Percentiles rank a stretch among this genome's conserved stretches.
Conservation (phyloP, 2,888 invertebrate species). For the Drosophila infuscata region DNA sequence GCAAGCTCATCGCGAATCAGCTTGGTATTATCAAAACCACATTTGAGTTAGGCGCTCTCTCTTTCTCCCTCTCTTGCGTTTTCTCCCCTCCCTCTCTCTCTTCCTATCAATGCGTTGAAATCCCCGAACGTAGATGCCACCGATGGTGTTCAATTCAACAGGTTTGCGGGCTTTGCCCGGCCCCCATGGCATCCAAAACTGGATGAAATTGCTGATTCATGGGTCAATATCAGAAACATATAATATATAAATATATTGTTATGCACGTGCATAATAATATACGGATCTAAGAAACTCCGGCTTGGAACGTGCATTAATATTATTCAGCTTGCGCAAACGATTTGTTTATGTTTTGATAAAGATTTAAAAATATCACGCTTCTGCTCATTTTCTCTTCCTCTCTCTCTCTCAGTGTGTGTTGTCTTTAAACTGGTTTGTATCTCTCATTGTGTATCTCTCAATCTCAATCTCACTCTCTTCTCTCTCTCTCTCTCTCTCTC, state of each 20-base stretch:
- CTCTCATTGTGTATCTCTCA: neutral
- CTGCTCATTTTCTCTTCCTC: neutral
- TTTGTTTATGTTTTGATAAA: constrained; percentile 52
- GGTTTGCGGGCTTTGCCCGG: constrained; percentile 66
- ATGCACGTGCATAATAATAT: neutral
- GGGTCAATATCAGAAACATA: constrained; percentile 13
- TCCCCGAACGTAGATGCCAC: constrained; percentile 20
- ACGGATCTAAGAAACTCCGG: constrained; percentile 1
- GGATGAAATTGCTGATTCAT: constrained; percentile 18
- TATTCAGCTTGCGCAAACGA: constrained; percentile 18
- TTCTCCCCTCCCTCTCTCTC: neutral
- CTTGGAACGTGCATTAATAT: constrained; percentile 33
- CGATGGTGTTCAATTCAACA: constrained; percentile 2
- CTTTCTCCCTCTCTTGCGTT: neutral
- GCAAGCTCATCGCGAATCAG: constrained; percentile 6
- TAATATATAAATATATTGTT: neutral
- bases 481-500: neutral
- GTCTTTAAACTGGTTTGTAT: constrained; percentile 22
- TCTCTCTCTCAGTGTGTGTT: neutral
- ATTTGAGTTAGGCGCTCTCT: neutral
- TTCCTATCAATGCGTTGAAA: constrained; percentile 20
- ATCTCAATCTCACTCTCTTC: neutral
- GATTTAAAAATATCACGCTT: constrained; percentile 9
- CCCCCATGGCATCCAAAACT: neutral
- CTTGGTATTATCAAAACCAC: constrained; percentile 14